Evolutionary conservation across 2,888 invertebrate genomes (phyloP).

Genomic region (Hydriomena furcata): DNA sequence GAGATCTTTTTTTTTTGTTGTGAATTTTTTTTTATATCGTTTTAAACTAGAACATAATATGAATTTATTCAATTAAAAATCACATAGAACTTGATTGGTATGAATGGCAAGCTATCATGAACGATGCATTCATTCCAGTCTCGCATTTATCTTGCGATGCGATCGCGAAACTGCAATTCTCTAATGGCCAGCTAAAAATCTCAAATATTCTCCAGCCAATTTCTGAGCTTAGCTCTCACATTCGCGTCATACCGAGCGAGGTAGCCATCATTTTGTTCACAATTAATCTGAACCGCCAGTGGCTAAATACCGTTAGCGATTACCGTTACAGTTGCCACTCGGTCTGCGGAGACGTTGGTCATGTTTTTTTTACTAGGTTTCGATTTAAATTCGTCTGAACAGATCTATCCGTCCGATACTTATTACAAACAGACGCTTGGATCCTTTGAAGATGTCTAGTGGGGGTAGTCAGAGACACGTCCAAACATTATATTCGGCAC

Average conservation of each 20-base stretch:
- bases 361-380: constrained; percentile 15
- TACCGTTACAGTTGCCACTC: constrained; percentile 33
- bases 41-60: too few relatives aligned
- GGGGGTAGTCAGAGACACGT: too few relatives aligned
- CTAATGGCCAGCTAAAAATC: constrained; percentile 12
- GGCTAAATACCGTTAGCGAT: constrained; percentile 30
- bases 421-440: too few relatives aligned
- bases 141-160: constrained; percentile 4
- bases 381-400: too few relatives aligned
- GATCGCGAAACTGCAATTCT: not conserved
- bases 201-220: constrained; percentile 19
- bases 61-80: too few relatives aligned
- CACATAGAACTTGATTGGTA: too few relatives aligned
- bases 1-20: too few relatives aligned
- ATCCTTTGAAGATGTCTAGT: too few relatives aligned
- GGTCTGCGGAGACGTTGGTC: constrained; percentile 23
- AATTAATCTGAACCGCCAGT: constrained; percentile 31
- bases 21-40: too few relatives aligned
- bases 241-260: constrained; percentile 10
- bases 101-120: too few relatives aligned
- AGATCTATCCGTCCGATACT: too few relatives aligned
- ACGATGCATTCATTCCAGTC: not conserved
- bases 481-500: too few relatives aligned
- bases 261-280: constrained; percentile 28
- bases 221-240: constrained; percentile 12